Base-by-base conservation (phyloP, 2,888 invertebrate species). In the Drosophila neoperkinsi region DNA sequence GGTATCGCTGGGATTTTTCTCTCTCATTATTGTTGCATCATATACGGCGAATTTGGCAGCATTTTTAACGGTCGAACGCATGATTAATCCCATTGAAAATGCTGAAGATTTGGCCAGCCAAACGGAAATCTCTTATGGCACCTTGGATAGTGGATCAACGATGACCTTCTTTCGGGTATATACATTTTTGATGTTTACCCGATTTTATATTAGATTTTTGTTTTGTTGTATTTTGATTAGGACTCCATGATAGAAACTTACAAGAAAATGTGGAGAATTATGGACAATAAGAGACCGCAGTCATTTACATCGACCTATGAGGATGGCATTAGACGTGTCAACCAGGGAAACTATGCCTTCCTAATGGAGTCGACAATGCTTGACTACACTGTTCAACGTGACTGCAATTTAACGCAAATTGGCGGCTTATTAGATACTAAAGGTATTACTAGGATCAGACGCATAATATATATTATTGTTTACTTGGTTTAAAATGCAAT, bases 1-100 rank as follows among this genome's bases (percentile, higher is more conserved):
- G n/a, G n/a, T n/a, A n/a, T n/a, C n/a, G n/a, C n/a, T n/a, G 98
- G 98, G 98, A 97, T 98, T 98, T 92, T 98, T 98, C 93, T 97
- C 97, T 0, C 94, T 98, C 34, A 97, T 98, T 84, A 97, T 98
- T 82, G 97, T 98, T 80, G 97, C 97, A 0, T 98, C 98, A 4
- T 98, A 98, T 93, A 98, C 98, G 2, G 98, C 98, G 16, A 98
- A 98, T 93, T 94, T 98, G 84, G 98, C 98, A 0, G 98, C 98
- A 30, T 98, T 98, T 93, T 94, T 98, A 31, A 98, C 98, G 0
- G 97, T 98, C 0, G 97, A 98, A 91, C 94, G 97, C 64, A 97
- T 97, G 97, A 96, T 96, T 56, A 96, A 97, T 36, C 97, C 97
- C 0, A 97, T 98, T 63, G 96, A 97, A 92, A 96, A 96, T 91